Base-by-base conservation (phyloP, 2,888 invertebrate genomes). In the Chrysotoxum bicinctum region DNA sequence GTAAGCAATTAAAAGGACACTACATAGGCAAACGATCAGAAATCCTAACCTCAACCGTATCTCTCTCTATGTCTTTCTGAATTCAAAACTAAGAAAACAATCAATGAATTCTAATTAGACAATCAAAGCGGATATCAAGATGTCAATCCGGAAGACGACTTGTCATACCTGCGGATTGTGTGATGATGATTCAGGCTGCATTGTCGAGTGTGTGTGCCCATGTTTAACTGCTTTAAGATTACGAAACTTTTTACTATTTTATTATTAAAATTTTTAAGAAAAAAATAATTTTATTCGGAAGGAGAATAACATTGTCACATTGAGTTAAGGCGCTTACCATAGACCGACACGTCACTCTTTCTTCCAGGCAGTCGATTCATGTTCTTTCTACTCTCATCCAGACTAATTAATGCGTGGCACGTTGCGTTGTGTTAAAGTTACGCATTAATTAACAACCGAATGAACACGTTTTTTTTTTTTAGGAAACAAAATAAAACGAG, bases 71-170 rank as follows among this genome's bases (percentile, higher is more conserved):
- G 0, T 45, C 10, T 10, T 1, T 16, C 7, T 45, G 0, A 21
- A 14, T 48, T 43, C 2, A 21, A 66, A 58, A 45, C 52, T 30
- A 37, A 43, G 37, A 35, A 75, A 72, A 80, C 85, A 43, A 50
- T 68, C 35, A 30, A 19, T 73, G 85, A 52, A 85, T 85, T 64
- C 62, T 74, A 85, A 85, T 85, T 73, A 85, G 54, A 64, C 45
- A 77, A 69, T 64, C 62, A 76, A 77, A 73, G 85, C 85, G 85
- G 85, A 85, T 85, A 85, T 85, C 85, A 85, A 85, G 81, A 85
- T 81, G 85, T 85, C 85, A 73, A 81, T 85, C 81, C 81, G 85
- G 85, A 81, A 85, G 81, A 85, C 72, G 72, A 76, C 56, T 81
- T 85, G 85, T 84, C 83, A 69, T 80, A 81, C 81, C 85, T 81